Base-by-base conservation (phyloP, 2,888 invertebrate genomes). In the Neelides folsomi region DNA sequence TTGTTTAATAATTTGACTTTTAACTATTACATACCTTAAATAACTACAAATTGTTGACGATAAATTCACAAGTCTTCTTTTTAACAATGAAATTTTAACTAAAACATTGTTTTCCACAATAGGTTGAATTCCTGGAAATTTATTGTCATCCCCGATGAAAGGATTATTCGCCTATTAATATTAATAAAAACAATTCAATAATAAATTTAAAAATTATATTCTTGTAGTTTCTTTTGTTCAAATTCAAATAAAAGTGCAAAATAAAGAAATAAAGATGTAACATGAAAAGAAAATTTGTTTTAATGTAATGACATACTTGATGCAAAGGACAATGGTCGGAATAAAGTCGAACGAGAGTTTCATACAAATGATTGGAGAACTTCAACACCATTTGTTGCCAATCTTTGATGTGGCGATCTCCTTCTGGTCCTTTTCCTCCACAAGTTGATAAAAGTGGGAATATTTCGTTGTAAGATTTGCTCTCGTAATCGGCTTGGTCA, bases 391-490 rank as follows among this genome's bases (percentile, higher is more conserved):
- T 60, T 12, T 38, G 4, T 37, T 48, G 34, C 63, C 63, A 63
- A 34, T 62, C 60, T 42, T 53, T 44, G 9, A 53, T 49, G 49
- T 63, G 62, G 19, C 56, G 60, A 20, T 59, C 59, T 13, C 61
- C 61, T 19, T 53, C 54, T 47, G 51, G 53, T 1, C 63, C 63
- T 16, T 60, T 62, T 12, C 63, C 62, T 6, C 63, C 60, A 27
- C 55, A 48, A n/a, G 49, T 51, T 2, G 60, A 62, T 3, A 63
- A 19, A 10, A 63, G 47, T 10, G 63, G 61, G 8, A 62, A 37
- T 5, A 58, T 40, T 20, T 57, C 55, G 20, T 52, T 35, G 15
- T 38, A 38, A 4, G 15, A n/a, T 38, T 38, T 38, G n/a, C 38
- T 38, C 9, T 49, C 18, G 5, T 37, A 16, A 1, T 16, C n/a